Base-by-base conservation (phyloP, 2,797 vertebrate species). In the Chromobotia macracanthus region DNA sequence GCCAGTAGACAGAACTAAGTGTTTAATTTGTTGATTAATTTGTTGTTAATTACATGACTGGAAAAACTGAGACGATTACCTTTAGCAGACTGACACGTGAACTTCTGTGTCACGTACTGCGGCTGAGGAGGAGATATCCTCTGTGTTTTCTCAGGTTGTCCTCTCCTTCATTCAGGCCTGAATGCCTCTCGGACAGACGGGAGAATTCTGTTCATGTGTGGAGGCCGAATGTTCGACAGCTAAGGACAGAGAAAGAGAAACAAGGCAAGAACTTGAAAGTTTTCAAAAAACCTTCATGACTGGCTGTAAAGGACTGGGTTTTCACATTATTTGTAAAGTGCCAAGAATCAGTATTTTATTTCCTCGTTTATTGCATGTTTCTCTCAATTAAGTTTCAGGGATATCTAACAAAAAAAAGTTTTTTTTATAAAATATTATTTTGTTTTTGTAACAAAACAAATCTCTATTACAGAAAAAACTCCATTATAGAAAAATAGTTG, bases 281-380 rank as follows among this genome's bases (percentile, higher is more conserved):
- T 41, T 76, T 44, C 3, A 44, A 75, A 19, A 66, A 55, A 31
- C 31, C 31, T 65, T 44, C 16, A 13, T 58, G 19, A 56, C 21
- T 60, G 38, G 6, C 9, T 66, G 8, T 19, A 66, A 28, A 67
- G 15, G 19, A 18, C 31, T n/a, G n/a, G 55, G 16, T 5, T 19
- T 5, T 67, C 6, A n/a, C 69, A 61, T 35, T 3, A 83, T 89
- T 77, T 31, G 18, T 31, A 18, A 21, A 58, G 11, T 58, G 21
- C 3, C 21, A 58, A 25, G 23, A 55, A 5, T 41, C 38, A 41
- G 21, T 23, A 12, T 23, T 23, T 23, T 19, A 56, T 55, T 38
- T 38, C 3, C 53, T 21, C 1, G 11, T 23, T 23, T 23, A 11
- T 58, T 25, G 5, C 19, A 23, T 23, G 21, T 41, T 41, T 23